Percentiles rank a stretch among this genome's conserved stretches.
Evolutionary conservation across 1,140 invertebrate genomes (phyloP).

Genomic region (Danaus plexippus): DNA sequence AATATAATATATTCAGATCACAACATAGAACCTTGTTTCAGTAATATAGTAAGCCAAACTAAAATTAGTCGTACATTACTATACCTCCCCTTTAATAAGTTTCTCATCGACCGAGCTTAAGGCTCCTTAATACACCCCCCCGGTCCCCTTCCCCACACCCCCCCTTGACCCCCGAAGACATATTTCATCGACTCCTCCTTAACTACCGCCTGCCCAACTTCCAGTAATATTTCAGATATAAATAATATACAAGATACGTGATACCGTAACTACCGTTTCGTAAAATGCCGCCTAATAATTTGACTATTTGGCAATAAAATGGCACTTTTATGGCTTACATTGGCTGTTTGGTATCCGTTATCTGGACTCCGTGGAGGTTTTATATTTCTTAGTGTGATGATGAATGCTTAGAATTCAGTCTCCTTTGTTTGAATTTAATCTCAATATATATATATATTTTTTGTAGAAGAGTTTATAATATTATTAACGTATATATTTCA

Average conservation of each 20-base stretch:
- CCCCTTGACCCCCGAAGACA: slow-evolving; percentile 49
- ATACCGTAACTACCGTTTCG: slow-evolving; percentile 24
- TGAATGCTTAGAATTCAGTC: too few relatives aligned
- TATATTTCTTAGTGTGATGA: too few relatives aligned
- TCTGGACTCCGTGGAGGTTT: too few relatives aligned
- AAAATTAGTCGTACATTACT: slow-evolving; percentile 28
- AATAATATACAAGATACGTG: slow-evolving; percentile 61
- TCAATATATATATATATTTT: too few relatives aligned
- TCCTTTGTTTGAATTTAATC: too few relatives aligned
- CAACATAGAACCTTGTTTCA: too few relatives aligned
- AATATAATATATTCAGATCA: too few relatives aligned
- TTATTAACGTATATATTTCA: too few relatives aligned
- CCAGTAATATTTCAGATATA: slow-evolving; percentile 58
- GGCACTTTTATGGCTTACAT: slow-evolving; percentile 10
- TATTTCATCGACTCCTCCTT: slow-evolving; percentile 67
- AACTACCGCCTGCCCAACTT: slow-evolving; percentile 54
- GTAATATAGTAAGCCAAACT: slow-evolving; percentile 15
- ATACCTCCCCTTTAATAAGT: slow-evolving; percentile 44
- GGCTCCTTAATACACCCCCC: slow-evolving; percentile 49
- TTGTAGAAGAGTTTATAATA: too few relatives aligned
- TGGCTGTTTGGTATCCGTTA: too few relatives aligned
- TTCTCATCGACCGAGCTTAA: slow-evolving; percentile 55
- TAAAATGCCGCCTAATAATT: slow-evolving; percentile 15
- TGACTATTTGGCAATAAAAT: slow-evolving; percentile 20
- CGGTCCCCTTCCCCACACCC: slow-evolving; percentile 9